Base-by-base conservation (phyloP, 2,888 invertebrate genomes). In the Branchellion lobata region DNA sequence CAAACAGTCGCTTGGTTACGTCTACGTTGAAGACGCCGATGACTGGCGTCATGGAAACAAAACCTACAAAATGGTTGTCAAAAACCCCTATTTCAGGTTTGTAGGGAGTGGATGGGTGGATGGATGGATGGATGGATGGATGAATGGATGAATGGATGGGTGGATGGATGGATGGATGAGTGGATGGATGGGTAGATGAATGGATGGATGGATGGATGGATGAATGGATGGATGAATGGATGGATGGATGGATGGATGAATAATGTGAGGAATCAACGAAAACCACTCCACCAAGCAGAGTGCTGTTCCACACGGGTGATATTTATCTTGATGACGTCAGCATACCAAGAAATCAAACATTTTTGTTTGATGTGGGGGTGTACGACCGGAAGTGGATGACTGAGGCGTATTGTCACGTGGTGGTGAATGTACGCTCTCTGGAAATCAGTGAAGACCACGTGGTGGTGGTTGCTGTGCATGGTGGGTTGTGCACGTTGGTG, bases 21-120 rank as follows among this genome's bases (percentile, higher is more conserved):
- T n/a, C n/a, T 57, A 57, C n/a, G 61, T 57, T 5, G n/a, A 57
- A n/a, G 61, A 57, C 21, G 61, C 61, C n/a, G 61, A 57, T n/a
- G 61, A 57, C 24, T 57, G 24, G n/a, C 5, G 5, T n/a, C 5
- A 5, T 24, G 61, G 21, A 8, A n/a, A 57, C 61, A 57, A 57
- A n/a, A 57, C 61, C 21, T 57, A 14, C 61, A 3, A 18, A 57
- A 24, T 57, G 61, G 14, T 57, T 8, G 14, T 14, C n/a, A 57
- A 57, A 18, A 57, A 57, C n/a, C 14, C 21, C 8, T 5, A 57
- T 57, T 57, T 57, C 21, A 57, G 24, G 61, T 40, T 40, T 40
- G 40, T 40, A 40, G 40, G 14, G 40, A 8, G 40, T 14, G 5
- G 8, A 40, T 40, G 5, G 40, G 8, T 14, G 14, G 40, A 8